These are phyloP conservation scores for Drosophila putrida DNA, from an alignment of 2,888 invertebrate genomes.

Conservation along the genomic window DNA sequence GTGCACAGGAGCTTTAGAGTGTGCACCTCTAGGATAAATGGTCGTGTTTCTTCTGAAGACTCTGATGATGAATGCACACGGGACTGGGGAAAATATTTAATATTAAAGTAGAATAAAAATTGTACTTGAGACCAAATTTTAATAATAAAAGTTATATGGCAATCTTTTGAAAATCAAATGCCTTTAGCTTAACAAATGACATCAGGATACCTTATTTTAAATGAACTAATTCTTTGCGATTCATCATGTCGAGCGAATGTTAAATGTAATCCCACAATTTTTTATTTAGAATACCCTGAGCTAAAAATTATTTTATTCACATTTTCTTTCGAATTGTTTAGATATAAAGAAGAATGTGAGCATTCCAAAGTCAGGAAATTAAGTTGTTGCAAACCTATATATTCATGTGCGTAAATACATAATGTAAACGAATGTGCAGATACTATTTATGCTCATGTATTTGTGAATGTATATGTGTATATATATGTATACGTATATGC, in stretches of 20 bases:
- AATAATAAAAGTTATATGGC: no score
- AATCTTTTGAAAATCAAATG: no score
- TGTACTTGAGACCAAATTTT: neutral
- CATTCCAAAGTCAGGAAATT: neutral
- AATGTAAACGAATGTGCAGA: neutral
- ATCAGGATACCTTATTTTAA: neutral
- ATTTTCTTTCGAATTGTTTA: neutral
- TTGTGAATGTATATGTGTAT: no score
- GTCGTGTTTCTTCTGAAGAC: neutral
- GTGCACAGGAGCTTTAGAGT: conserved; percentile 3
- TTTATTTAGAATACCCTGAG: neutral
- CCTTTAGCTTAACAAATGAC: neutral
- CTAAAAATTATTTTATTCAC: conserved; percentile 1
- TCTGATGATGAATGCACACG: neutral
- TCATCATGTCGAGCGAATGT: neutral
- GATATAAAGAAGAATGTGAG: neutral
- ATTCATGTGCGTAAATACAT: no score
- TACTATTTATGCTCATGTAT: neutral
- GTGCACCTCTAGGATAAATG: conserved; percentile 2
- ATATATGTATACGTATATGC: neutral
- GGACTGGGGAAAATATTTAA: neutral
- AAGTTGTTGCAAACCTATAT: neutral
- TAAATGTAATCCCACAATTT: neutral
- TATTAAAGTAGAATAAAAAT: neutral
- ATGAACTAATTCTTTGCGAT: neutral